Evolutionary conservation across 2,113 vertebrate species (phyloP).

Genomic region (Aldabrachelys gigantea): DNA sequence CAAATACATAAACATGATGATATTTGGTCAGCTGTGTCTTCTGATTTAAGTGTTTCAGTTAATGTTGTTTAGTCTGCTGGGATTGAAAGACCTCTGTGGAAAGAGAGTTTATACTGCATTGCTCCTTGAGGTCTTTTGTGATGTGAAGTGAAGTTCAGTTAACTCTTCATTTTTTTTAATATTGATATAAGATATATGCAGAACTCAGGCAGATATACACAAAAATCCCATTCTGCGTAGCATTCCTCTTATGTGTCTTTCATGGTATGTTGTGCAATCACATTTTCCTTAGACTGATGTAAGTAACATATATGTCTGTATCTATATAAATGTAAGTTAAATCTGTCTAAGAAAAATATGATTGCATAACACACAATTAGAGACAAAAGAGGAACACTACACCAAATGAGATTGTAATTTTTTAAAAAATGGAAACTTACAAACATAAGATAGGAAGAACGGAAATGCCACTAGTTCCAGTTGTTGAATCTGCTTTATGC

Average conservation of each 20-base stretch:
- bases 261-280: background rate
- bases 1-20: slow-evolving; percentile 63
- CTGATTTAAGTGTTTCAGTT: slow-evolving; percentile 68
- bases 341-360: background rate
- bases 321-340: background rate
- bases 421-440: background rate
- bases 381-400: slow-evolving; percentile 1
- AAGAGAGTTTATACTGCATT: slow-evolving; percentile 13
- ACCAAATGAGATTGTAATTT: background rate
- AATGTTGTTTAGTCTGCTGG: slow-evolving; percentile 65
- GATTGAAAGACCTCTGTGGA: slow-evolving; percentile 28
- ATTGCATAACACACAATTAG: background rate
- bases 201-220: background rate
- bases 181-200: background rate
- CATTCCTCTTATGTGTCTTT: background rate
- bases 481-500: background rate
- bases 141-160: background rate
- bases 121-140: background rate
- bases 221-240: background rate
- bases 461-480: background rate
- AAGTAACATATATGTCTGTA: background rate
- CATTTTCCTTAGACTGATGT: background rate
- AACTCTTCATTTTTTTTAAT: background rate
- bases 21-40: slow-evolving; percentile 78
- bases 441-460: background rate